Conservation (phyloP, 2,113 vertebrate genomes). For the Pseudorhombus dupliciocellatus region DNA sequence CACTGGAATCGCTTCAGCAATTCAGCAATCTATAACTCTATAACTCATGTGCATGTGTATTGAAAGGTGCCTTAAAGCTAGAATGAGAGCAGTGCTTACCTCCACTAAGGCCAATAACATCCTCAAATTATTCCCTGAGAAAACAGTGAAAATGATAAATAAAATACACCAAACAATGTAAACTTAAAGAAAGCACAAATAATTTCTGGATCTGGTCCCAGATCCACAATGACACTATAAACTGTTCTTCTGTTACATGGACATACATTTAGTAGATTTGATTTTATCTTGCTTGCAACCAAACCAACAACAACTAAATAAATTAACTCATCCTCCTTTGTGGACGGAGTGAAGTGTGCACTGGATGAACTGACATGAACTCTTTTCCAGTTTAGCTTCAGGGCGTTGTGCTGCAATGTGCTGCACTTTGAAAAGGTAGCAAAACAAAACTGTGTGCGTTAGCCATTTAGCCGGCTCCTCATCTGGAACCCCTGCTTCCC, state of each 20-base stretch:
- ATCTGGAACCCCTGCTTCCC: not conserved
- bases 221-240: no score
- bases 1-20: not conserved
- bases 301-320: no score
- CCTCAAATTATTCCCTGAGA: not conserved
- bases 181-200: no score
- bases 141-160: not conserved
- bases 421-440: not conserved
- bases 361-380: not conserved
- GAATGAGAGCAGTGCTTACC: no score
- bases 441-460: no score
- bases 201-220: no score
- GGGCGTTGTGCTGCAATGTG: not conserved
- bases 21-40: no score
- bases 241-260: no score
- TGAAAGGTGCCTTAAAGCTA: not conserved
- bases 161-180: not conserved
- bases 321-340: no score
- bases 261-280: no score
- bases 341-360: not conserved
- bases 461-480: not conserved
- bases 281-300: no score
- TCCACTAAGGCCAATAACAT: not conserved
- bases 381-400: conserved; percentile 14
- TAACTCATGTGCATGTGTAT: conserved; percentile 6